A percentile compares a stretch with the other conserved stretches of the same genome.
Conservation (phyloP, 2,888 invertebrate genomes). For the Galeruca laticollis region DNA sequence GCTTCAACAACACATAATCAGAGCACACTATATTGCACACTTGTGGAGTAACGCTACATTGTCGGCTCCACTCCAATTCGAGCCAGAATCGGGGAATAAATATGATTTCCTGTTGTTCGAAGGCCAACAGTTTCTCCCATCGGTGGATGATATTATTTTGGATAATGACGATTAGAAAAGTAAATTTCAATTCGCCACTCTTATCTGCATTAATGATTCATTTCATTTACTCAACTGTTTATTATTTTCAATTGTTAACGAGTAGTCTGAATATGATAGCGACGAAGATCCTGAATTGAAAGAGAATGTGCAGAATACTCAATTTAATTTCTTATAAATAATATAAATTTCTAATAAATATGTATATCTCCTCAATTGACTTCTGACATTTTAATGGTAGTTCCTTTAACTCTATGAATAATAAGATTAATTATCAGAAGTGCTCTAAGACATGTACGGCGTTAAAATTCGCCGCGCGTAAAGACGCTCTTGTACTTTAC, state of each 20-base stretch:
- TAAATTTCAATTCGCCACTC: too few species aligned
- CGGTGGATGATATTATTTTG: constrained; percentile 23
- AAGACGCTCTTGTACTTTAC: neutral
- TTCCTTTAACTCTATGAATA: neutral
- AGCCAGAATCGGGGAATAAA: constrained; percentile 16
- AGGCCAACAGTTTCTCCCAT: constrained; percentile 31
- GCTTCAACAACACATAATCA: constrained; percentile 28
- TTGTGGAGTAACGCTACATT: constrained; percentile 31
- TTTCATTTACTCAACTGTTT: too few species aligned
- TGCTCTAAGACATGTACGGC: too few species aligned
- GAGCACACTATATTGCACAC: constrained; percentile 27
- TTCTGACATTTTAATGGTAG: neutral
- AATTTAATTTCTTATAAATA: too few species aligned
- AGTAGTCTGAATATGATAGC: neutral
- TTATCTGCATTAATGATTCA: too few species aligned
- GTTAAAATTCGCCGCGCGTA: neutral
- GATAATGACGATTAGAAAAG: constrained; percentile 13
- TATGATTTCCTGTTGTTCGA: constrained; percentile 35
- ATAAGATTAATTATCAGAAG: neutral
- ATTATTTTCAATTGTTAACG: too few species aligned
- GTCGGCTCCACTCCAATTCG: constrained; percentile 28
- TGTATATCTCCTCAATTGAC: neutral
- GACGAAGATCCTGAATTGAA: neutral
- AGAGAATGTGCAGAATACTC: neutral
- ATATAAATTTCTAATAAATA: neutral